Evolutionary conservation across 1,140 invertebrate genomes (phyloP).

Genomic region (Drosophila arizonae): DNA sequence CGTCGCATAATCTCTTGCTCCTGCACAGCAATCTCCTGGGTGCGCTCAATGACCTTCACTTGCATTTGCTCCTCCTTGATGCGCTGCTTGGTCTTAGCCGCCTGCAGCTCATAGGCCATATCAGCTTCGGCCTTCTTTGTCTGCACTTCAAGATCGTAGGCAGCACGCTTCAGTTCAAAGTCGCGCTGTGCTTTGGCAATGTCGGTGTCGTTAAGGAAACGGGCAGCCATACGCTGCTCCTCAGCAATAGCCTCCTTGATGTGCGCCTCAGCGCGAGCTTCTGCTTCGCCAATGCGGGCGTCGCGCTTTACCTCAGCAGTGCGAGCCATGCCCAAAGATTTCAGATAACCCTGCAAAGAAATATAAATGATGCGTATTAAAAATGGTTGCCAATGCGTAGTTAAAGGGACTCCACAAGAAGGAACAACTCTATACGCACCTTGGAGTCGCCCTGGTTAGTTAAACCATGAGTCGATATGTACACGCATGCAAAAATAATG

Average conservation of each 20-base stretch:
- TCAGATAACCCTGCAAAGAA: slow-evolving; percentile 92
- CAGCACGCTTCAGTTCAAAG: slow-evolving; percentile 98
- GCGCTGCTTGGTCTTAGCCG: slow-evolving; percentile 96
- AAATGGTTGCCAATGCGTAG: neutral
- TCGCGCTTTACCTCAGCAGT: slow-evolving; percentile 98
- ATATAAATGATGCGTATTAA: neutral
- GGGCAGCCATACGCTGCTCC: slow-evolving; percentile 96
- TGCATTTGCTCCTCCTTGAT: slow-evolving; percentile 99
- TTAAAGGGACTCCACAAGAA: slow-evolving; percentile 20
- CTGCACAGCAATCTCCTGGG: slow-evolving; percentile 95
- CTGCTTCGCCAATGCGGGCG: slow-evolving; percentile 97
- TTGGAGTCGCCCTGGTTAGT: slow-evolving; percentile 84
- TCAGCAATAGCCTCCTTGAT: slow-evolving; percentile 98
- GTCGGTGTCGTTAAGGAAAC: slow-evolving; percentile 96
- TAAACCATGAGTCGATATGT: slow-evolving; percentile 56
- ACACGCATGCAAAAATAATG: slow-evolving; percentile 72
- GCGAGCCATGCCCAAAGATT: slow-evolving; percentile 96
- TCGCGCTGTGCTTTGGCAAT: slow-evolving; percentile 98
- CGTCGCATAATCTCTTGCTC: slow-evolving; percentile 94
- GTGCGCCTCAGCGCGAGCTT: slow-evolving; percentile 93
- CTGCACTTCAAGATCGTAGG: slow-evolving; percentile 98
- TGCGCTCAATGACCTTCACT: slow-evolving; percentile 95
- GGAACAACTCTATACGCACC: slow-evolving; percentile 69
- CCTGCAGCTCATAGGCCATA: slow-evolving; percentile 96
- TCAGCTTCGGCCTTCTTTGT: slow-evolving; percentile 97